Conservation (phyloP, 2,797 vertebrate genomes). For the Platalea minor region DNA sequence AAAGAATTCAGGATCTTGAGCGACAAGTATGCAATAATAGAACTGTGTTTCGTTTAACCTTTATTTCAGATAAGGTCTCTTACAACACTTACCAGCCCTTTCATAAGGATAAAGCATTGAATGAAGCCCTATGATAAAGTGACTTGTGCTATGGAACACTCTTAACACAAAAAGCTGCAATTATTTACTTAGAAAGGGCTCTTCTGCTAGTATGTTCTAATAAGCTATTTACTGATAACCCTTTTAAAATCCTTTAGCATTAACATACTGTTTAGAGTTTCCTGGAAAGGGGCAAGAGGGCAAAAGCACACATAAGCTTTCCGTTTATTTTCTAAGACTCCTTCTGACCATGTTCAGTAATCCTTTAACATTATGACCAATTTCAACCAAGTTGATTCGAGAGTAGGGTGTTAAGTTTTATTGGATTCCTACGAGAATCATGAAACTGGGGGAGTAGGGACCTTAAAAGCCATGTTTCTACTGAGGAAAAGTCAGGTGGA, state of each 20-base stretch:
- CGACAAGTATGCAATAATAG: constrained; percentile 77
- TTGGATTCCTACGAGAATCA: background rate
- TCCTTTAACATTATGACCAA: background rate
- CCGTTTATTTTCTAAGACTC: background rate
- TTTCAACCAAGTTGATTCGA: background rate
- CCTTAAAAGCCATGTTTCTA: background rate
- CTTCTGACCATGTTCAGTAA: background rate
- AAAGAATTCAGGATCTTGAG: constrained; percentile 88
- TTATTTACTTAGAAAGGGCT: background rate
- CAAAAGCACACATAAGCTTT: background rate
- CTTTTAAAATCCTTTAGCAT: background rate
- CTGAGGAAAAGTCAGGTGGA: background rate
- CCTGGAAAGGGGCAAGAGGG: background rate
- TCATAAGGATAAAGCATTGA: background rate
- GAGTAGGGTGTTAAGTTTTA: background rate
- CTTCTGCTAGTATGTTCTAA: background rate
- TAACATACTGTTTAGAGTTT: background rate
- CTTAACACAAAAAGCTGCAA: background rate
- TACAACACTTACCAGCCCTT: background rate
- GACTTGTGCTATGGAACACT: background rate
- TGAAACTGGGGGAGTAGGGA: background rate
- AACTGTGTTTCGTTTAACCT: background rate
- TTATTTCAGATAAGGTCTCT: background rate
- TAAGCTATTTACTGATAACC: background rate
- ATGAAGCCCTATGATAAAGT: background rate